Evolutionary conservation across 2,888 invertebrate genomes (phyloP).

Genomic region (Pomacea canaliculata): DNA sequence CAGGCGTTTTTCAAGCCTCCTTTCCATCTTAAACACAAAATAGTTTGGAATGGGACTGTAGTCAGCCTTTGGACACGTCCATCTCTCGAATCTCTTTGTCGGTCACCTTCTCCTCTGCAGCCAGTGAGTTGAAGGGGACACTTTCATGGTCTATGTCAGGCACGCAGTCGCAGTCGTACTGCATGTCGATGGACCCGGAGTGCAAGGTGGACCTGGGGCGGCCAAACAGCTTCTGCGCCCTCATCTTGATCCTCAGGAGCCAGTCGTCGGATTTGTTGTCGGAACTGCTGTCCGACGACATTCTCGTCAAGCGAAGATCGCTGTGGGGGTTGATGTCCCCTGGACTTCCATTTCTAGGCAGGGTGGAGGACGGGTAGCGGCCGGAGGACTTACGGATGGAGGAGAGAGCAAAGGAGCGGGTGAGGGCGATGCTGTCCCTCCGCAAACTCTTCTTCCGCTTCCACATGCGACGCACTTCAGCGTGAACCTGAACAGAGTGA

Average conservation of each 20-base stretch:
- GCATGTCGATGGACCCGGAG: conserved; percentile 7
- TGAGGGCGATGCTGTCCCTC: conserved; percentile 36
- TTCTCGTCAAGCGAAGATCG: neutral
- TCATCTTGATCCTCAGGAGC: conserved; percentile 22
- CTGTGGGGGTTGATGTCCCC: neutral
- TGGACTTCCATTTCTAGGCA: neutral
- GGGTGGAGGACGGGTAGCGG: neutral
- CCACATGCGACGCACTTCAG: conserved; percentile 40
- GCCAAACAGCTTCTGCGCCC: conserved; percentile 10
- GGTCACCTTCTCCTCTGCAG: neutral
- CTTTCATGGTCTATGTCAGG: conserved; percentile 20
- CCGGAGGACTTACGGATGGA: conserved; percentile 33
- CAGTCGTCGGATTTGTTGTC: conserved; percentile 21
- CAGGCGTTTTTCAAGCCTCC: no score
- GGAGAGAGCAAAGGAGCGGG: conserved; percentile 38
- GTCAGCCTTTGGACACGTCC: no score
- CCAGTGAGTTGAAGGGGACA: conserved; percentile 2
- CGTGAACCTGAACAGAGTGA: conserved; percentile 34
- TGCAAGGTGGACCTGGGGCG: conserved; percentile 2
- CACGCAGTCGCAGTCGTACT: conserved; percentile 18
- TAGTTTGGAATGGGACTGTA: no score
- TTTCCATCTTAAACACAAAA: no score
- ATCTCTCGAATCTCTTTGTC: neutral
- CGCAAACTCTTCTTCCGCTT: conserved; percentile 32
- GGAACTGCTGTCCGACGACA: conserved; percentile 14